Evolutionary conservation across 2,888 invertebrate species (phyloP), one percentile per base, ranked within the genome.

Genomic region (Chaetoderma sp.): DNA sequence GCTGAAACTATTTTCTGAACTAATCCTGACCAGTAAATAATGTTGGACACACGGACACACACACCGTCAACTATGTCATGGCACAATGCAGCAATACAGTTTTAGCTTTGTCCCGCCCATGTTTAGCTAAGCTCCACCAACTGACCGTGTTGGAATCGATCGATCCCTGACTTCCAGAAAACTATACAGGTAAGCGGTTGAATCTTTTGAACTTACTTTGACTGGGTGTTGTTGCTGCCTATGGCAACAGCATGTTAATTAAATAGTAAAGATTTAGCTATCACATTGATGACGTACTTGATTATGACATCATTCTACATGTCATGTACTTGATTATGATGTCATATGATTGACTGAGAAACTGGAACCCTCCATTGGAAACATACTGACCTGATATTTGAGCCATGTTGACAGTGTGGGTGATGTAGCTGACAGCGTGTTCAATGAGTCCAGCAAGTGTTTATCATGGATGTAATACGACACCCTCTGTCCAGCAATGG

Each of bases 401-500:
- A 96, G 88, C 88, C 94, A 94, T 74, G 91, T 90, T 49, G 92
- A 91, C 0, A 96, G 88, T 28, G 91, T 89, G 4, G 95, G 93
- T 65, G 93, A 93, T 70, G 95, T 90, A 5, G 92, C 91, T 0
- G 93, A 91, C 49, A 95, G 90, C 88, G 90, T 92, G 83, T 88
- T 91, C 73, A 89, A 90, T 76, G 90, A 81, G 50, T 73, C 89
- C 81, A 82, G 72, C 5, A 78, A 74, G 50, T 81, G 82, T 18
- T 78, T 72, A 23, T 88, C 87, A 70, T 86, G 90, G 66, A 90
- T 90, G 75, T 88, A 90, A 75, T 91, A 89, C 21, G 80, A 78
- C 67, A 96, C 86, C 71, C 96, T 89, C 82, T 93, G 92, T 5
- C 93, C 94, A n/a, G 93, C 93, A 60, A 96, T 90, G 28, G 92